Evolutionary conservation across 1,140 invertebrate genomes (phyloP).

Genomic region (Atta texana): DNA sequence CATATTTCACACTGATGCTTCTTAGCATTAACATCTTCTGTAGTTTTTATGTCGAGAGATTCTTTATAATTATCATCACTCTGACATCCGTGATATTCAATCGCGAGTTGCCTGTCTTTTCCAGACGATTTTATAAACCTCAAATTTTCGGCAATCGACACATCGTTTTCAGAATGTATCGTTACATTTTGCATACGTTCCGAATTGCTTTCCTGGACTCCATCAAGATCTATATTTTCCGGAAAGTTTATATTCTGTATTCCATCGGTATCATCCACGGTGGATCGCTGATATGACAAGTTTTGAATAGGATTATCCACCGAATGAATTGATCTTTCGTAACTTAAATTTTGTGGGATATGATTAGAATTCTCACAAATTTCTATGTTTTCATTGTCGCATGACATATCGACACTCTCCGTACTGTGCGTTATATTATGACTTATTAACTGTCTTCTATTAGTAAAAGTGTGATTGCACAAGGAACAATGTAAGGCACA

Average conservation of each 20-base stretch:
- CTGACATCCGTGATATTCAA: constrained; percentile 55
- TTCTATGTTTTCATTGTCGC: constrained; percentile 80
- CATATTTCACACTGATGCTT: constrained; percentile 84
- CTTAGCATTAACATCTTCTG: constrained; percentile 56
- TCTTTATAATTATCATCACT: constrained; percentile 58
- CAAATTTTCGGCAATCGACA: constrained; percentile 44
- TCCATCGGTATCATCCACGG: constrained; percentile 64
- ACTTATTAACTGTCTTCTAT: constrained; percentile 80
- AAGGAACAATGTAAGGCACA: constrained; percentile 82
- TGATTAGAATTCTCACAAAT: constrained; percentile 79
- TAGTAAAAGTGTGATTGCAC: constrained; percentile 81
- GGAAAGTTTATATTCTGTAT: constrained; percentile 74
- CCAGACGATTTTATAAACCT: constrained; percentile 53
- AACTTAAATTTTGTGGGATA: constrained; percentile 74
- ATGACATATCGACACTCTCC: constrained; percentile 79
- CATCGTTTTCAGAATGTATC: constrained; percentile 53
- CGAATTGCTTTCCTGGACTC: constrained; percentile 51
- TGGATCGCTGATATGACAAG: constrained; percentile 73
- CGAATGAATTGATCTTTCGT: constrained; percentile 73
- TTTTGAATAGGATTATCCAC: constrained; percentile 76
- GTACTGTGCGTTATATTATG: constrained; percentile 79
- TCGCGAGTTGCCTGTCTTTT: constrained; percentile 41
- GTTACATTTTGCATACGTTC: constrained; percentile 57
- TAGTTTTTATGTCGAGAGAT: constrained; percentile 25
- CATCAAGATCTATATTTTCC: constrained; percentile 69